Base-by-base conservation (phyloP, 1,140 invertebrate species). In the Galendromus occidentalis region DNA sequence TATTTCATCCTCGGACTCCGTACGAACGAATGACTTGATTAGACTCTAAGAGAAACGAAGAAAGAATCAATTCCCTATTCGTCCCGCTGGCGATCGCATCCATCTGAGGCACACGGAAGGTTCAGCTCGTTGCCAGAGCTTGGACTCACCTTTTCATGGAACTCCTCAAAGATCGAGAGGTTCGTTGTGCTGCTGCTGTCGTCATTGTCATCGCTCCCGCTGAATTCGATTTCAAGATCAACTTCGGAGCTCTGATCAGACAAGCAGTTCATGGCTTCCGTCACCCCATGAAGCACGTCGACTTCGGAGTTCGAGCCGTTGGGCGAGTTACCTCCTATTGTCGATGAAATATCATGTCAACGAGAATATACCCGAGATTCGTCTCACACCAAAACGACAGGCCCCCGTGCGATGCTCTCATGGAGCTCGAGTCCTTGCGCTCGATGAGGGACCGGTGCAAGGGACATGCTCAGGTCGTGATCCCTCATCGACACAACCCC, bases 131-230 rank as follows among this genome's bases (percentile, higher is more conserved):
- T 39, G 33, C 4, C 4, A 9, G 4, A 9, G 9, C 9, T 4
- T 6, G 33, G 9, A 39, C 33, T 39, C 4, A 39, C 33, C 33
- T 25, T 59, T 4, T 59, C 51, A 29, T 59, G 12, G 51, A 59
- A 59, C 22, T 59, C 51, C 22, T 59, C 51, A 33, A 59, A 59
- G 20, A 59, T 25, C 51, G 51, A 59, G 25, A 59, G 51, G 14
- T 33, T 33, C 18, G 18, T 47, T 17, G 18, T 28, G 22, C 51
- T 18, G 20, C 51, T 25, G 9, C 33, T 39, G 33, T 39, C 33
- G 33, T 39, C 33, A 39, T 39, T 39, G 33, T 39, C 33, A 9
- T 9, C 33, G 9, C 33, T 39, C 4, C 25, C 51, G 33, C 51
- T 59, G 22, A 59, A 18, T 14, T 25, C 51, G 20, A 59, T 59